Conservation (phyloP, 2,888 invertebrate genomes). For the Polymixis flavicincta region DNA sequence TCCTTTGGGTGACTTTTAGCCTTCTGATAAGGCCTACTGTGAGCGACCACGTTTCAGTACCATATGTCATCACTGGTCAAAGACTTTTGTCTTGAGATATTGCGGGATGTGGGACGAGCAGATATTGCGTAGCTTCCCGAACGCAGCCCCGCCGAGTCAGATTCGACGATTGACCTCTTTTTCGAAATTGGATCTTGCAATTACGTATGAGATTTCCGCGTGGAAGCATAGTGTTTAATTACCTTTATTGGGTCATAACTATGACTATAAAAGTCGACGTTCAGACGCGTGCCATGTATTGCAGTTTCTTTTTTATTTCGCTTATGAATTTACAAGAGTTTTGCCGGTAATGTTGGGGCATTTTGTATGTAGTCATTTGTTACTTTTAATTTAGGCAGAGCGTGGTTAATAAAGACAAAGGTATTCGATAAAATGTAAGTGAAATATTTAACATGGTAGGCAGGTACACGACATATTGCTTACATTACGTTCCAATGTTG, state of each 20-base stretch:
- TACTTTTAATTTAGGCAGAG: conserved; percentile 21
- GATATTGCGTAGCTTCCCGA: too few species aligned
- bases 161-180: too few species aligned
- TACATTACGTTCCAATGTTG: too few species aligned
- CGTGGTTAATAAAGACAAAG: conserved; percentile 3
- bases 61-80: too few species aligned
- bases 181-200: too few species aligned
- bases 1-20: too few species aligned
- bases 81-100: too few species aligned
- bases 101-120: too few species aligned
- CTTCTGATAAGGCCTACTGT: too few species aligned
- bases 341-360: conserved; percentile 36
- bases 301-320: conserved; percentile 48
- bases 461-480: not conserved
- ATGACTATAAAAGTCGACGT: conserved; percentile 56
- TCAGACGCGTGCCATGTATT: conserved; percentile 38
- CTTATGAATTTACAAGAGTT: conserved; percentile 51
- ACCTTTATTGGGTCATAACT: conserved; percentile 75
- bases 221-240: conserved; percentile 70
- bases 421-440: conserved; percentile 21
- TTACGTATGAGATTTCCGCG: conserved; percentile 68
- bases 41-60: too few species aligned
- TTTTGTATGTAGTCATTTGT: conserved; percentile 39
- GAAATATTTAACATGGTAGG: conserved; percentile 20
- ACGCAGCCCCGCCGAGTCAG: too few species aligned